phyloP scores from a whole-genome alignment of 2,797 vertebrate species.

The Megalops cyprinoides region DNA sequence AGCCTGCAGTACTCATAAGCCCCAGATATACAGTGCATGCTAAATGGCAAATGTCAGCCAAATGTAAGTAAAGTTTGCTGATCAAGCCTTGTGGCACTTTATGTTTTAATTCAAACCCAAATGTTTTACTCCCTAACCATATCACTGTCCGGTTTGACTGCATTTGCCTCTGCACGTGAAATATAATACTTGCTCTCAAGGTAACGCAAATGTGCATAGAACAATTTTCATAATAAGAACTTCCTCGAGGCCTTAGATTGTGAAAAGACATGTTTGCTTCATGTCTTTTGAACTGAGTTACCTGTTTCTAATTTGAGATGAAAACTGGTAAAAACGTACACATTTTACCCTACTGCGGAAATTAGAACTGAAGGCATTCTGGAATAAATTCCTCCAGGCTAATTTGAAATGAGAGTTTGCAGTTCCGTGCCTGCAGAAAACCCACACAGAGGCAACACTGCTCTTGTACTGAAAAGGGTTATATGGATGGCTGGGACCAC shows the following conservation, averaged over 20 bases:
- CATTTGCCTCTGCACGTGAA: neutral
- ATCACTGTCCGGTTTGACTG: neutral
- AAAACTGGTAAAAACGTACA: constrained; percentile 2
- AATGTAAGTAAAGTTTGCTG: too few species aligned
- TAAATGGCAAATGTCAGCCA: neutral
- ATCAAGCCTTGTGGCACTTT: too few species aligned
- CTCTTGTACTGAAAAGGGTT: neutral
- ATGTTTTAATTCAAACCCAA: neutral
- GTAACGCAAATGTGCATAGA: neutral
- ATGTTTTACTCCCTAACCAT: constrained; percentile 2
- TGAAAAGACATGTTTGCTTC: neutral
- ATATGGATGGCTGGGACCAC: neutral
- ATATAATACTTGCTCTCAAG: neutral
- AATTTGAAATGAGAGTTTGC: constrained; percentile 20
- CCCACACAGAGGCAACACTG: neutral
- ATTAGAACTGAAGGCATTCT: constrained; percentile 24
- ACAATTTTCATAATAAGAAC: neutral
- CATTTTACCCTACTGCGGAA: constrained; percentile 10
- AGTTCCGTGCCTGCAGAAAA: neutral
- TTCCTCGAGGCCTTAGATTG: neutral
- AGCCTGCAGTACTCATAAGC: too few species aligned
- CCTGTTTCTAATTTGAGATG: constrained; percentile 23
- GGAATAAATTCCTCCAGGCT: constrained; percentile 15
- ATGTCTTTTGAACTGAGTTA: neutral
- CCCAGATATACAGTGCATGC: too few species aligned